A percentile compares a stretch with the other conserved stretches of the same genome.
phyloP scores from a whole-genome alignment of 92 coral and sea anemone species.

The Porites divaricata region DNA sequence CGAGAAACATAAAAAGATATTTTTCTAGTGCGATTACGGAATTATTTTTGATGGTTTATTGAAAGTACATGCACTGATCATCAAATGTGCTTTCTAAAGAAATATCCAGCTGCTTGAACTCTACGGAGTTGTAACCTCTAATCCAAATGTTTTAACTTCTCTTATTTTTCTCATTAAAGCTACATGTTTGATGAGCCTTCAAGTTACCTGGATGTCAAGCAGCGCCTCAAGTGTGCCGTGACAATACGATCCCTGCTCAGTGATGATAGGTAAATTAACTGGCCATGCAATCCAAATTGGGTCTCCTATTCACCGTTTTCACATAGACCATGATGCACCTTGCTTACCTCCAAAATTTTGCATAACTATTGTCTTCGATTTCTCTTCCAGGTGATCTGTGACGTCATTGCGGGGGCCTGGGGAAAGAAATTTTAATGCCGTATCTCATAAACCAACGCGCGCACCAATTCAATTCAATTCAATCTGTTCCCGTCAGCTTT shows the following conservation, averaged over 20 bases:
- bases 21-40: no score
- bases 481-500: no score
- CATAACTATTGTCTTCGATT: no score
- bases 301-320: no score
- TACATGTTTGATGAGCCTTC: conserved; percentile 99
- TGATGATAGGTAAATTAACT: conserved; percentile 65
- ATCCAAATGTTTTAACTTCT: neutral
- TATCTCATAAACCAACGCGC: no score
- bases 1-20: no score
- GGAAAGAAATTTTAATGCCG: no score
- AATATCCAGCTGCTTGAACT: neutral
- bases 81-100: neutral
- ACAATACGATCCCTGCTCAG: conserved; percentile 77
- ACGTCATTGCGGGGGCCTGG: no score
- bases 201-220: conserved; percentile 99
- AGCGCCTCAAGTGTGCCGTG: conserved; percentile 94
- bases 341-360: no score
- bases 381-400: no score
- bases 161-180: conserved; percentile 41
- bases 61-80: neutral
- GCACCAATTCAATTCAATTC: no score
- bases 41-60: neutral
- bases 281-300: neutral
- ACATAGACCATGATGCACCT: no score
- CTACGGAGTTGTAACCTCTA: neutral